Base-by-base conservation (phyloP, 2,888 invertebrate species). In the Falcaria lacertinaria region DNA sequence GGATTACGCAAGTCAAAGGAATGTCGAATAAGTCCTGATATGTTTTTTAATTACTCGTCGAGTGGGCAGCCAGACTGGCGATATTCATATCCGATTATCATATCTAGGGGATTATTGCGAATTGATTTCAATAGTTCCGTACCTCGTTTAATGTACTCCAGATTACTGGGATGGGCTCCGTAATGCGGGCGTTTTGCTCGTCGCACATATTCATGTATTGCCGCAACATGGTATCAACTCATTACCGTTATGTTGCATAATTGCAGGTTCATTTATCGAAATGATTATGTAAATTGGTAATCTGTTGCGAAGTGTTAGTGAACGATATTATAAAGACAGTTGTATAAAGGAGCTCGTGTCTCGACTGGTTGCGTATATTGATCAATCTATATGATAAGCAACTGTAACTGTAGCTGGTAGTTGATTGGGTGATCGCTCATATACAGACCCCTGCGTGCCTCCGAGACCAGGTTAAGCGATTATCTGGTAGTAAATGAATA, bases 21-120 rank as follows among this genome's bases (percentile, higher is more conserved):
- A 34, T 35, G 13, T 52, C 36, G 55, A 46, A 60, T 59, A 54
- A 65, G 63, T 57, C 65, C 64, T 78, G 74, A 80, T 78, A 78
- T 79, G 71, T 78, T 82, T 81, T 81, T 81, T 83, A 83, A 82
- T 84, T 81, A 83, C 74, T 71, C 57, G 57, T 41, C 51, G 49
- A 47, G 48, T 47, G 42, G 43, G 25, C 46, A 39, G 45, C 45
- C 34, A 33, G 15, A 8, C 25, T 36, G 22, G 40, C 43, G 53
- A 54, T 53, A 53, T 59, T 55, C 57, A 57, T 64, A 62, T 71
- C 63, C 60, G 69, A 71, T 77, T 76, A 79, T 79, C 55, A 74
- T 72, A 72, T 67, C 58, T 53, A 43, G 55, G 52, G 66, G 71
- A 73, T 72, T 69, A 69, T 66, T 62, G 64, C 69, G 56, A 59